Percentiles rank a stretch among this genome's conserved stretches.
phyloP scores from a whole-genome alignment of 2,113 vertebrate genomes.

The Dicrurus megarhynchus region DNA sequence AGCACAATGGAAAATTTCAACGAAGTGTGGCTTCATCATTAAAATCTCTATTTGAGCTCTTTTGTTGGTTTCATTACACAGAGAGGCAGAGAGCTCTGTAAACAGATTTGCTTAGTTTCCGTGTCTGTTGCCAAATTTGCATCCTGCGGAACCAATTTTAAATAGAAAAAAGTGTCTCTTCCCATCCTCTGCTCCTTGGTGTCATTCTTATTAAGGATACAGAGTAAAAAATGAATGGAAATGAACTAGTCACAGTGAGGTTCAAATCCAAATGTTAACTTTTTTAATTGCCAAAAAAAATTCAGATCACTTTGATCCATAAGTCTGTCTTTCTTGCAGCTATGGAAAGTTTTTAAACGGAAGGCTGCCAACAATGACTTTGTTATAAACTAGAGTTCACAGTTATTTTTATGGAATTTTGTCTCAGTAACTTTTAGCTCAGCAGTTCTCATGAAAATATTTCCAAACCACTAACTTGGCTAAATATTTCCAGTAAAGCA shows the following conservation, averaged over 20 bases:
- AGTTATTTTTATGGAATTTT: constrained; percentile 69
- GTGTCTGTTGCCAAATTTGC: constrained; percentile 68
- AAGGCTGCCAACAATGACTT: constrained; percentile 50
- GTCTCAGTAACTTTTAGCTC: constrained; percentile 59
- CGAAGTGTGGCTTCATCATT: neutral
- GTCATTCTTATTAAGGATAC: constrained; percentile 36
- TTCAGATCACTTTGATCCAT: constrained; percentile 5
- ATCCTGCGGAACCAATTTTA: constrained; percentile 70
- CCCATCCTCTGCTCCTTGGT: constrained; percentile 23
- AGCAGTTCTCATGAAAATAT: constrained; percentile 64
- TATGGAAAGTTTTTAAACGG: constrained; percentile 48
- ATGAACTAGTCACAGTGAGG: constrained; percentile 7
- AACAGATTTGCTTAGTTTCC: constrained; percentile 72
- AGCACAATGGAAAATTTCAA: constrained; percentile 18
- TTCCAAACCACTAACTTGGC: constrained; percentile 60
- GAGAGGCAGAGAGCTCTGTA: constrained; percentile 51
- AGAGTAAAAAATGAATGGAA: constrained; percentile 39
- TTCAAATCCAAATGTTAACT: constrained; percentile 42
- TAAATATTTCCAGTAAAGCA: constrained; percentile 58
- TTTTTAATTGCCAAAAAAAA: neutral
- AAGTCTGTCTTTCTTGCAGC: constrained; percentile 40
- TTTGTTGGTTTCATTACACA: constrained; percentile 48
- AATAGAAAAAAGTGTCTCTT: constrained; percentile 28
- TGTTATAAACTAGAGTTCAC: constrained; percentile 46
- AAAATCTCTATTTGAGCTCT: constrained; percentile 2